phyloP scores from a whole-genome alignment of 2,113 vertebrate genomes.

The Piprites chloris region DNA sequence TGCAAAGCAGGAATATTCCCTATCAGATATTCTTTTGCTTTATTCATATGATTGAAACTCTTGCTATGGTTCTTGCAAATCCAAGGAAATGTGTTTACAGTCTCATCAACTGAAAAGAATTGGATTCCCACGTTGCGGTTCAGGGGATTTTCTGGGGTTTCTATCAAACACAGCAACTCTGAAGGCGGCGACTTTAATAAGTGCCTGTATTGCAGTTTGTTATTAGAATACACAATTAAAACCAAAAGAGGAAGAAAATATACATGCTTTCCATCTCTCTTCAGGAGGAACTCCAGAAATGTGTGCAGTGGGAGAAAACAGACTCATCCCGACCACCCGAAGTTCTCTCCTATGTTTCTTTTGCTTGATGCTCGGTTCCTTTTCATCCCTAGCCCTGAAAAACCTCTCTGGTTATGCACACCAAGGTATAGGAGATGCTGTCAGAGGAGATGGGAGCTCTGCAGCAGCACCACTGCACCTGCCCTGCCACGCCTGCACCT shows the following conservation, averaged over 20 bases:
- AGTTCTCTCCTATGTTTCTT: background rate
- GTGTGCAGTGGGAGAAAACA: accelerated
- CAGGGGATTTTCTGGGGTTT: conserved; percentile 67
- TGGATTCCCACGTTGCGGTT: conserved; percentile 58
- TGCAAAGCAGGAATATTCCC: conserved; percentile 62
- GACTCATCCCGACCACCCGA: background rate
- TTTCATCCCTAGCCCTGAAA: background rate
- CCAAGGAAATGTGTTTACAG: conserved; percentile 70
- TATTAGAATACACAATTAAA: conserved; percentile 62
- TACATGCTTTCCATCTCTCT: background rate
- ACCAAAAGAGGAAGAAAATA: background rate
- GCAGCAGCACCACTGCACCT: background rate
- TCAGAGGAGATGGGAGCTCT: background rate
- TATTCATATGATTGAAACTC: conserved; percentile 64
- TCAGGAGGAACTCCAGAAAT: background rate
- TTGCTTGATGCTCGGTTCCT: background rate
- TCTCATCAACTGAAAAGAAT: conserved; percentile 69
- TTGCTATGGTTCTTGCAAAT: conserved; percentile 63
- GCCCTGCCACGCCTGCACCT: accelerated
- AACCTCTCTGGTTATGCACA: background rate
- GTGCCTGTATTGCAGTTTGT: background rate
- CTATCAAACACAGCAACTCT: conserved; percentile 5
- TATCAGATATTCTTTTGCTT: conserved; percentile 62
- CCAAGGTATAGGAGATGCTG: background rate
- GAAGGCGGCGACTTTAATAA: conserved; percentile 33